Percentiles rank a stretch among this genome's conserved stretches.
Evolutionary conservation across 1,140 invertebrate species (phyloP).

Genomic region (Temnothorax longispinosus): DNA sequence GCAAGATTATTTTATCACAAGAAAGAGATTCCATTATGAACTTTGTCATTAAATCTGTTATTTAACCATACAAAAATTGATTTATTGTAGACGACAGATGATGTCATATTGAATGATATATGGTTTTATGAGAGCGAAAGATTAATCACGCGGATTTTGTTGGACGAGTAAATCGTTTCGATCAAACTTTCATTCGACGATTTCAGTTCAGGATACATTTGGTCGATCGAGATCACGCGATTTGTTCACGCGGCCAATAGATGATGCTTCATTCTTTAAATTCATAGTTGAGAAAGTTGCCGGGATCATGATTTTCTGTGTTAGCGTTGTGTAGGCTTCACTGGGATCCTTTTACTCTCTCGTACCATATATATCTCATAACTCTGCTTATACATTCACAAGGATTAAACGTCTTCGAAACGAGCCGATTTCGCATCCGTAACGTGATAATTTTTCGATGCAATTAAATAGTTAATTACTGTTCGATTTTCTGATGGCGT

Average conservation of each 20-base stretch:
- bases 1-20: not conserved
- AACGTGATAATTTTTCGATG: constrained; percentile 22
- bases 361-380: not conserved
- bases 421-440: not conserved
- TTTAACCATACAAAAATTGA: not conserved
- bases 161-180: constrained; percentile 16
- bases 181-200: constrained; percentile 1
- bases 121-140: not conserved
- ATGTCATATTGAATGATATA: not conserved
- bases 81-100: not conserved
- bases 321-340: not conserved
- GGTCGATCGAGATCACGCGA: constrained; percentile 6
- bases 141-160: constrained; percentile 1
- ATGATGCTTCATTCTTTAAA: constrained; percentile 25
- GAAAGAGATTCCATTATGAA: too few relatives aligned
- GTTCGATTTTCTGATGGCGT: constrained; percentile 1
- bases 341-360: constrained; percentile 42
- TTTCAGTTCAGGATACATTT: not conserved
- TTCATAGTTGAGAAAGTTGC: constrained; percentile 44
- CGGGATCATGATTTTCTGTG: constrained; percentile 8
- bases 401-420: not conserved
- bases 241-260: not conserved
- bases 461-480: constrained; percentile 29
- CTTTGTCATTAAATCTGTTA: too few relatives aligned
- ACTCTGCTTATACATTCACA: constrained; percentile 17